Evolutionary conservation across 2,113 vertebrate species (phyloP).

Genomic region (Vombatus ursinus): DNA sequence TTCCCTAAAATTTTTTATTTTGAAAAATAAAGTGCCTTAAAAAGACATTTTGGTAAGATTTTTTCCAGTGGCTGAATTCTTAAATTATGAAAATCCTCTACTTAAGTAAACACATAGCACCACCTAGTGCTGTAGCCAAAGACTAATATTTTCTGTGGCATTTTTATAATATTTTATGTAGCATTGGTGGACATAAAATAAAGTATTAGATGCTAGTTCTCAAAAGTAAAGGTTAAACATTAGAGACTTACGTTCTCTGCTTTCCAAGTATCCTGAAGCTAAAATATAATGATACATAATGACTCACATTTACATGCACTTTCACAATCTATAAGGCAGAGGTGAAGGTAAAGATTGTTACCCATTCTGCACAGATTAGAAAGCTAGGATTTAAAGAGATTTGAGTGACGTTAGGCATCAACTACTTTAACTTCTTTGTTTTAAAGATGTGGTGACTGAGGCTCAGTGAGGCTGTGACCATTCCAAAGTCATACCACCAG

Average conservation of each 20-base stretch:
- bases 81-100: constrained; percentile 3
- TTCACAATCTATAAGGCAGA: neutral
- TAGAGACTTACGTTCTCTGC: neutral
- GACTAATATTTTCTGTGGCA: neutral
- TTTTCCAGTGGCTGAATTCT: constrained; percentile 54
- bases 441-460: neutral
- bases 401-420: neutral
- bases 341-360: neutral
- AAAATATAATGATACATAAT: neutral
- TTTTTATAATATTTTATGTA: neutral
- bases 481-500: neutral
- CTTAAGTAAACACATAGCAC: constrained; percentile 65
- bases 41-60: constrained; percentile 50
- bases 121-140: constrained; percentile 78
- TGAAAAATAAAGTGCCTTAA: constrained; percentile 39
- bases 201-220: neutral
- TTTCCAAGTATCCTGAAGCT: constrained; percentile 14
- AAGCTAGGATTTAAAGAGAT: neutral
- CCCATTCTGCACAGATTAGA: neutral
- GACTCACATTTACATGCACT: neutral
- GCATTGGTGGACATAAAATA: neutral
- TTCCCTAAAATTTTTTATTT: constrained; percentile 51
- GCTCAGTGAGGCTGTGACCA: neutral
- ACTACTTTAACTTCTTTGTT: neutral
- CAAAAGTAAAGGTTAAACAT: neutral